Percentiles rank a stretch among this genome's conserved stretches.
phyloP scores from a whole-genome alignment of 2,888 invertebrate genomes.

The Ischnura elegans region DNA sequence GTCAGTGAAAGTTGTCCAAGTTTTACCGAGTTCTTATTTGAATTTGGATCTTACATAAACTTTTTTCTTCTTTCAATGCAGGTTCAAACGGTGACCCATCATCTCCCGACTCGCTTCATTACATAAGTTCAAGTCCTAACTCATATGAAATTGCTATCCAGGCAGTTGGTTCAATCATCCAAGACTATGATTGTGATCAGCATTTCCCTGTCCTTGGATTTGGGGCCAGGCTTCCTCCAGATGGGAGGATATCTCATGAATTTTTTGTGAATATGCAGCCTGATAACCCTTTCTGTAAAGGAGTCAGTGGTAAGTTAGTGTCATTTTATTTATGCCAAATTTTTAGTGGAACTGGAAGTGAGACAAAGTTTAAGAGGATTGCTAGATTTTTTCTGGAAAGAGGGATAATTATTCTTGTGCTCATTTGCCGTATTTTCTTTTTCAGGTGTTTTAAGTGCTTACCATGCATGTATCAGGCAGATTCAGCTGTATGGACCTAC shows the following conservation, averaged over 20 bases:
- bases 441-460: slow-evolving; percentile 79
- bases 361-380: too few species aligned
- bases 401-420: too few species aligned
- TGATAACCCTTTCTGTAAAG: slow-evolving; percentile 79
- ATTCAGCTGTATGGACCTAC: slow-evolving; percentile 82
- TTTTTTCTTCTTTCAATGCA: slow-evolving; percentile 70
- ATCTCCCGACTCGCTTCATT: slow-evolving; percentile 78
- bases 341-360: too few species aligned
- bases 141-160: slow-evolving; percentile 77
- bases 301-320: slow-evolving; percentile 76
- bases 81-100: slow-evolving; percentile 78
- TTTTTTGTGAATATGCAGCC: slow-evolving; percentile 79
- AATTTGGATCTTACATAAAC: not conserved
- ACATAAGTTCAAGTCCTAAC: slow-evolving; percentile 75
- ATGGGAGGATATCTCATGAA: slow-evolving; percentile 77
- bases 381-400: too few species aligned
- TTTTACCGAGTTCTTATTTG: not conserved
- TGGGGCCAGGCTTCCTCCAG: slow-evolving; percentile 77
- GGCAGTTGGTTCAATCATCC: slow-evolving; percentile 78
- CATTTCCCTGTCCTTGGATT: slow-evolving; percentile 78
- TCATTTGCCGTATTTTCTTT: not conserved
- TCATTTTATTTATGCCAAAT: too few species aligned
- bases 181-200: slow-evolving; percentile 79
- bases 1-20: not conserved
- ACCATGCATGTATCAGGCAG: slow-evolving; percentile 78